These are phyloP conservation scores for Dendroctonus ponderosae DNA, from an alignment of 1,140 invertebrate species.

Conservation along the genomic window DNA sequence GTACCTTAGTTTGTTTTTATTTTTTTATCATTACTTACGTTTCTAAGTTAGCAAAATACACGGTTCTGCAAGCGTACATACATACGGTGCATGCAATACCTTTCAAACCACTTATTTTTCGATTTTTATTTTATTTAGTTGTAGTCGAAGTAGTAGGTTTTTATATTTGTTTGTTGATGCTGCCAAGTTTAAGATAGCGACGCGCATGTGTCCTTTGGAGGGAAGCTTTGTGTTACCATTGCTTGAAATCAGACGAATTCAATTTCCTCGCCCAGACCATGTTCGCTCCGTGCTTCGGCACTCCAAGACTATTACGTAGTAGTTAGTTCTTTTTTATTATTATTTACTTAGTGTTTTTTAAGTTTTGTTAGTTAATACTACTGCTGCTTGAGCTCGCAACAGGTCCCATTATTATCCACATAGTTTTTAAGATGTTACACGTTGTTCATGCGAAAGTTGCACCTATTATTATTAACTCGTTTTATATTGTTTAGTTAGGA, in stretches of 20 bases:
- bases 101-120: conserved; percentile 37
- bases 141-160: conserved; percentile 45
- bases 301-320: conserved; percentile 45
- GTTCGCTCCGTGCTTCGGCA: conserved; percentile 20
- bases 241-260: not conserved
- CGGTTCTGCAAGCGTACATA: conserved; percentile 40
- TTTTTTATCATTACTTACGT: conserved; percentile 43
- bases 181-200: conserved; percentile 52
- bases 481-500: not conserved
- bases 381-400: conserved; percentile 16
- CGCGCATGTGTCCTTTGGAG: conserved; percentile 22
- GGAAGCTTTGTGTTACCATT: conserved; percentile 3
- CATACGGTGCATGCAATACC: conserved; percentile 49
- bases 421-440: conserved; percentile 10
- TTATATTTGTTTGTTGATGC: conserved; percentile 52
- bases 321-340: conserved; percentile 41
- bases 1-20: conserved; percentile 40
- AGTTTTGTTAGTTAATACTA: conserved; percentile 20
- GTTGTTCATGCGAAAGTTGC: not conserved
- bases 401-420: conserved; percentile 18
- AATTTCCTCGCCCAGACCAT: conserved; percentile 7
- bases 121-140: conserved; percentile 49
- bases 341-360: conserved; percentile 35
- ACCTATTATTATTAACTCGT: conserved; percentile 12
- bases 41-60: conserved; percentile 38